Percentiles rank a stretch among this genome's conserved stretches.
These are phyloP conservation scores for Eupithecia subfuscata DNA, from an alignment of 2,888 invertebrate species.

Conservation along the genomic window DNA sequence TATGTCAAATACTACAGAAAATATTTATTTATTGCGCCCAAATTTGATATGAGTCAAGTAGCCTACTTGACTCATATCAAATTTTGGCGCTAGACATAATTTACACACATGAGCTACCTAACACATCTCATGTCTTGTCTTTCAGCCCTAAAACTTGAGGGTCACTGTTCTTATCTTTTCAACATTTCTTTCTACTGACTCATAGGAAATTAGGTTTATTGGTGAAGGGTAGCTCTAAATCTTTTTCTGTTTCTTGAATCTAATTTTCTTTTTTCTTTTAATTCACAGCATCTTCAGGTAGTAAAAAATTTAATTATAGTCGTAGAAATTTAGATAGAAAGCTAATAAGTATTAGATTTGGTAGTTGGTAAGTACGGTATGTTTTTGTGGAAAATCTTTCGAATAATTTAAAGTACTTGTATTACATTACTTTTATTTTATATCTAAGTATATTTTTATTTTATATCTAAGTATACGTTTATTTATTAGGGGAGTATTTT, in stretches of 20 bases:
- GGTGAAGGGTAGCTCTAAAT: constrained; percentile 2
- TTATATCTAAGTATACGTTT: not conserved
- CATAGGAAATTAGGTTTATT: not conserved
- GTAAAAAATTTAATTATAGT: constrained; percentile 30
- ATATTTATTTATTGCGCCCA: too few species aligned
- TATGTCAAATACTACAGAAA: too few species aligned
- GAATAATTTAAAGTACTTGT: too few species aligned
- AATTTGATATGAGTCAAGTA: too few species aligned
- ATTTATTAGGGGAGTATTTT: not conserved
- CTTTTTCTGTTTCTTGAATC: constrained; percentile 21
- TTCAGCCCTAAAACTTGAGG: too few species aligned
- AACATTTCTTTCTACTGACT: not conserved
- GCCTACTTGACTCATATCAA: too few species aligned
- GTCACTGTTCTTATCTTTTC: too few species aligned
- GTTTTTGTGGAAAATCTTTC: not conserved
- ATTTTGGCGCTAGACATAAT: too few species aligned
- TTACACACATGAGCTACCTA: not conserved
- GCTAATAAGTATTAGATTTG: not conserved
- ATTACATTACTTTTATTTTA: too few species aligned
- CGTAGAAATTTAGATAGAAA: not conserved
- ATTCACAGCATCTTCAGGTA: constrained; percentile 60
- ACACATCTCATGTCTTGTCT: not conserved
- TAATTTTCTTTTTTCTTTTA: constrained; percentile 49
- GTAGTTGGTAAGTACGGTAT: not conserved
- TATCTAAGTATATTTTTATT: not conserved